phyloP scores from a whole-genome alignment of 2,888 invertebrate species.

The Lithophane leautieri region DNA sequence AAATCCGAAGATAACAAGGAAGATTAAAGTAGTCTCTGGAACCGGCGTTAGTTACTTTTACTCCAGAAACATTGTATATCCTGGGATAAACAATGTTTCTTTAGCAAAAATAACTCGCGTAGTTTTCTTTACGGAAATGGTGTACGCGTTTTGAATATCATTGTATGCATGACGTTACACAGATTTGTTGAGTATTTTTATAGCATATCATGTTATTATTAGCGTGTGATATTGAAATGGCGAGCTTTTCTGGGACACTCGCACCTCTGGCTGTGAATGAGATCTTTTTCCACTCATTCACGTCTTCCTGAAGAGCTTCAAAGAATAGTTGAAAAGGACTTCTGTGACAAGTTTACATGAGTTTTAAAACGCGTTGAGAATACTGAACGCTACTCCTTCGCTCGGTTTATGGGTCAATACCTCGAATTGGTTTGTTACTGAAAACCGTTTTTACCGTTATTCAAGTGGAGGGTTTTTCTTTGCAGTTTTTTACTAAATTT shows the following conservation, averaged over 20 bases:
- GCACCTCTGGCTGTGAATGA: constrained; percentile 22
- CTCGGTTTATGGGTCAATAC: constrained; percentile 43
- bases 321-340: constrained; percentile 61
- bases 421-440: constrained; percentile 52
- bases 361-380: constrained; percentile 54
- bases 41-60: constrained; percentile 25
- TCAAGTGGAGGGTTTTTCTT: constrained; percentile 39
- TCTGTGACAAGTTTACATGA: constrained; percentile 52
- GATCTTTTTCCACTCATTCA: constrained; percentile 48
- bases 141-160: constrained; percentile 46
- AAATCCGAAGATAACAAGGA: constrained; percentile 54
- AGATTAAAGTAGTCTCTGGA: constrained; percentile 43
- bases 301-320: constrained; percentile 32
- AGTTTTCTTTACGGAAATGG: constrained; percentile 42
- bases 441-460: constrained; percentile 50
- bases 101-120: constrained; percentile 42
- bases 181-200: constrained; percentile 41
- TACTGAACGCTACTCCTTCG: constrained; percentile 35
- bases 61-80: constrained; percentile 20
- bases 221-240: constrained; percentile 38
- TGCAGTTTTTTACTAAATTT: constrained; percentile 43
- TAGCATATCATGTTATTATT: constrained; percentile 33
- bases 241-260: constrained; percentile 15
- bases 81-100: constrained; percentile 41
- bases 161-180: constrained; percentile 11